Percentiles rank a stretch among this genome's conserved stretches.
Evolutionary conservation across 2,113 vertebrate genomes (phyloP).

Genomic region (Colius striatus): DNA sequence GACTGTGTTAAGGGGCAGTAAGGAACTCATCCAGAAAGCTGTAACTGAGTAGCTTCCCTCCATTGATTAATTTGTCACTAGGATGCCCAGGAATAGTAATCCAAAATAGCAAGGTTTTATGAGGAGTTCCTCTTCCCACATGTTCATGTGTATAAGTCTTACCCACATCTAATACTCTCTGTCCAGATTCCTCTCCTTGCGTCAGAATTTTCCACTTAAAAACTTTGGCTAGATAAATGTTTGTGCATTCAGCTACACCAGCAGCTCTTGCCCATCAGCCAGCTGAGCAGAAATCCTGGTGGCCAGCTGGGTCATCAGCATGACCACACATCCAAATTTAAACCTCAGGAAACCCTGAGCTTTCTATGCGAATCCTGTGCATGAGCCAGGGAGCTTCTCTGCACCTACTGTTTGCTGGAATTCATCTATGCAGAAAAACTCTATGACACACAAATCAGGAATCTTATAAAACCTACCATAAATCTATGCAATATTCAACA

Average conservation of each 20-base stretch:
- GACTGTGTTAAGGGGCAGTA: not conserved
- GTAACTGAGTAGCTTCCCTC: not conserved
- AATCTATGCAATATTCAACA: not conserved
- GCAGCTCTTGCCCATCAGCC: not conserved
- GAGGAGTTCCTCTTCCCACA: not conserved
- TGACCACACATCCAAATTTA: not conserved
- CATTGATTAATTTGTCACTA: not conserved
- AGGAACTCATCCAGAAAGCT: not conserved
- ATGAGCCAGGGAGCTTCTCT: not conserved
- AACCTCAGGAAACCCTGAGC: not conserved
- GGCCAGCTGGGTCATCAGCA: not conserved
- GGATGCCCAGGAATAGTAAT: not conserved
- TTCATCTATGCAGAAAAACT: not conserved
- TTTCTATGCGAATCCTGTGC: not conserved
- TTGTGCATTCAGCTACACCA: not conserved
- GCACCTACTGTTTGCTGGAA: not conserved
- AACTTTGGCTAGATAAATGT: not conserved
- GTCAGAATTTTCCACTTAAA: not conserved
- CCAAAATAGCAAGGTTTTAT: not conserved
- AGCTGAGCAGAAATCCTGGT: not conserved
- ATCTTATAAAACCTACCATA: rapidly evolving
- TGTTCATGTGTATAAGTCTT: rapidly evolving
- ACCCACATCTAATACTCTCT: not conserved
- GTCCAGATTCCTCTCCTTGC: rapidly evolving
- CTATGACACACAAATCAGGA: rapidly evolving